A percentile compares a stretch with the other conserved stretches of the same genome.
Evolutionary conservation across 2,888 invertebrate genomes (phyloP).

Genomic region (Bugula neritina): DNA sequence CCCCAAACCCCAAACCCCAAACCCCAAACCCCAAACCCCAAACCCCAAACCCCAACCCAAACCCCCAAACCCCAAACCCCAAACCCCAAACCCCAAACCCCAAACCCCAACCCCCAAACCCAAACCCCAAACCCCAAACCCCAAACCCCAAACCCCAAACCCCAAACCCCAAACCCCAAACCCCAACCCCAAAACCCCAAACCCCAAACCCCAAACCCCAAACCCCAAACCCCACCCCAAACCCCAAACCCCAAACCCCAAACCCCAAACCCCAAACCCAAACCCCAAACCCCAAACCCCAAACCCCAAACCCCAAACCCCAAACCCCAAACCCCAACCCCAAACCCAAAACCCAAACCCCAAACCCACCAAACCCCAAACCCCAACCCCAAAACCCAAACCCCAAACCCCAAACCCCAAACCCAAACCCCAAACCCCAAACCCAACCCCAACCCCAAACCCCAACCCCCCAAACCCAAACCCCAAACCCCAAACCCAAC

Average conservation of each 20-base stretch:
- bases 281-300: neutral
- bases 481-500: neutral
- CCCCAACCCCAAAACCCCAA: too few relatives aligned
- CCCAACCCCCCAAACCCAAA: neutral
- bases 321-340: neutral
- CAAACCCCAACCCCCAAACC: neutral
- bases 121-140: neutral
- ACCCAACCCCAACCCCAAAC: neutral
- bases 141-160: neutral
- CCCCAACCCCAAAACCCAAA: neutral
- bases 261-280: neutral
- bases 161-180: neutral
- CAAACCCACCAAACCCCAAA: neutral
- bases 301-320: neutral
- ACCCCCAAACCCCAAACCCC: too few relatives aligned
- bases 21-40: neutral
- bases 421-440: neutral
- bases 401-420: neutral
- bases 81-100: neutral
- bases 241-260: neutral
- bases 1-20: neutral
- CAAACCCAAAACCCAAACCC: neutral
- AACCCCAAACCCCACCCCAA: neutral
- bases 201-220: neutral
- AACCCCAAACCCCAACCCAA: too few relatives aligned